Percentiles rank a stretch among this genome's conserved stretches.
Evolutionary conservation across 2,797 vertebrate species (phyloP).

Genomic region (Cyprinella venusta): DNA sequence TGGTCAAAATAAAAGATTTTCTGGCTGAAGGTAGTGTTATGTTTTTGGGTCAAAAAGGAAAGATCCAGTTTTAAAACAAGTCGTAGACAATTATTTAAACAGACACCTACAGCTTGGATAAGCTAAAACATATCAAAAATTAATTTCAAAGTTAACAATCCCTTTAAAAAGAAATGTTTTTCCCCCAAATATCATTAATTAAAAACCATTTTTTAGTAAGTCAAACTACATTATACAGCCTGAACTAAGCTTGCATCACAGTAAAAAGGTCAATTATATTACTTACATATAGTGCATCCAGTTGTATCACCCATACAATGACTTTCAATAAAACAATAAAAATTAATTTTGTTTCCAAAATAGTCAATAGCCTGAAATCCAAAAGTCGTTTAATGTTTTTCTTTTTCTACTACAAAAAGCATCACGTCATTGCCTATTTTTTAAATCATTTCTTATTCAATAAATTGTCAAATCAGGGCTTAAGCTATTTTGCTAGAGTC

Average conservation of each 20-base stretch:
- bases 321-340: not conserved
- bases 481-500: conserved; percentile 63
- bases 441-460: not conserved
- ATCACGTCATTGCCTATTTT: not conserved
- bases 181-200: not conserved
- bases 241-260: not conserved
- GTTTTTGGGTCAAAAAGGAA: not conserved
- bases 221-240: not conserved
- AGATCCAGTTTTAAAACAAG: not conserved
- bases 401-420: not conserved
- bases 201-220: not conserved
- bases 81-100: too few species aligned
- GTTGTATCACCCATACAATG: not conserved
- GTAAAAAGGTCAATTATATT: not conserved
- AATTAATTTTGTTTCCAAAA: not conserved
- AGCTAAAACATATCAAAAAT: too few species aligned
- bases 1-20: conserved; percentile 56
- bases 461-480: not conserved
- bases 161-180: not conserved
- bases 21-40: not conserved
- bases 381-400: not conserved
- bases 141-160: too few species aligned
- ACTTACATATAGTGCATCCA: not conserved
- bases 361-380: not conserved
- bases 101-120: too few species aligned